Evolutionary conservation across 2,888 invertebrate genomes (phyloP), one percentile per base, ranked within the genome.

Genomic region (Synergus laeviventris): DNA sequence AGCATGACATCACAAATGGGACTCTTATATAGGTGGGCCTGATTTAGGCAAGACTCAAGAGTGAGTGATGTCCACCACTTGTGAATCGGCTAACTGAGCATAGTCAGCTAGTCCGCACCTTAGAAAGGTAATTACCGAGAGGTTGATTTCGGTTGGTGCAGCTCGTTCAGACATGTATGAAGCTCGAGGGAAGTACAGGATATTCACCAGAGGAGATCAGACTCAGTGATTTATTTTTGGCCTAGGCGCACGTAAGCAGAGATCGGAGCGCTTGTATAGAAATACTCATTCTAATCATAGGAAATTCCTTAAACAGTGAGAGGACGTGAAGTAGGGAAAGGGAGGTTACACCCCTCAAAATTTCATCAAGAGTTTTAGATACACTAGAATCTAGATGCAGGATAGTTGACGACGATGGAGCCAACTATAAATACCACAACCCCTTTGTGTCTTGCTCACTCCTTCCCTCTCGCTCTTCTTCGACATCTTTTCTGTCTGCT

Each of bases 211-310:
- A 59, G 59, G 12, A 66, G 18, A 64, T 64, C 39, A 24, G 64
- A 64, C 24, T 59, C 21, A 0, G 21, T 49, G 70, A 36, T 70
- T 70, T 66, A 66, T 45, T 66, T 66, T 61, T 24, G 36, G 61
- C 61, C 61, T 61, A 36, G 36, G 36, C 16, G 61, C 36, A 9
- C 36, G 36, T 61, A 36, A 62, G 38, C n/a, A 62, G 38, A 36
- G 38, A 38, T 73, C 36, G 12, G 64, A 61, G 59, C 36, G 75
- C 75, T 80, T 84, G 87, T 87, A 85, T 89, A 88, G 87, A 89
- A 89, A 89, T 89, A 89, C 88, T 87, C 87, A 87, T 89, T 89
- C 89, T 89, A 89, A 89, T 89, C 88, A 89, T 89, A 89, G 89
- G 87, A 81, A 80, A 80, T 80, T 79, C 79, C 80, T 70, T 49